A percentile compares a stretch with the other conserved stretches of the same genome.
phyloP scores from a whole-genome alignment of 2,113 vertebrate species.

The Struthidea cinerea region DNA sequence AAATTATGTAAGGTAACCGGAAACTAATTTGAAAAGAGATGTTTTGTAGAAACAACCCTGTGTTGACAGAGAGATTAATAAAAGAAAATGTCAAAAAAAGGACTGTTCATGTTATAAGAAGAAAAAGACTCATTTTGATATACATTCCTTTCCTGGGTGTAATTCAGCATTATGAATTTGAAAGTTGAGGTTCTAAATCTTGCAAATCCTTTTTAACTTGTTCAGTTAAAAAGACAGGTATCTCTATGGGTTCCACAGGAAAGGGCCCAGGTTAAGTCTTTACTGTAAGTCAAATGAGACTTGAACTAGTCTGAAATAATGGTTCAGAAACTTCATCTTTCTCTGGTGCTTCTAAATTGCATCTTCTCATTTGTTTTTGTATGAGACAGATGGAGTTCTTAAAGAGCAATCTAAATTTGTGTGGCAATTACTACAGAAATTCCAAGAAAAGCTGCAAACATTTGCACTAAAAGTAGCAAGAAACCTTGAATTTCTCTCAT shows the following conservation, averaged over 20 bases:
- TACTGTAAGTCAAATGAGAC: not conserved
- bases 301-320: not conserved
- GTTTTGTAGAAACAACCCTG: not conserved
- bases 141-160: not conserved
- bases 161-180: not conserved
- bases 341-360: not conserved
- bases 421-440: not conserved
- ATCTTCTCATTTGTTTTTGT: not conserved
- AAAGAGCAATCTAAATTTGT: not conserved
- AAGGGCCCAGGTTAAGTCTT: not conserved
- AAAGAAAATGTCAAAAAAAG: not conserved
- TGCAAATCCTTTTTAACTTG: not conserved
- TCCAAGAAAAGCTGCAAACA: constrained; percentile 4
- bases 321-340: not conserved
- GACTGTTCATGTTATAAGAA: not conserved
- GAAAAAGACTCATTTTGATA: not conserved
- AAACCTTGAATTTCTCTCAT: not conserved
- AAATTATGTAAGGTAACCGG: not conserved
- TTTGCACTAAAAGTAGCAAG: not conserved
- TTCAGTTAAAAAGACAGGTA: not conserved
- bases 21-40: not conserved
- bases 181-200: not conserved
- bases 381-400: not conserved
- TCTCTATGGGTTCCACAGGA: not conserved
- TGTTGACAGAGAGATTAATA: not conserved